phyloP scores from a whole-genome alignment of 2,113 vertebrate genomes.

The Marmota flaviventris region DNA sequence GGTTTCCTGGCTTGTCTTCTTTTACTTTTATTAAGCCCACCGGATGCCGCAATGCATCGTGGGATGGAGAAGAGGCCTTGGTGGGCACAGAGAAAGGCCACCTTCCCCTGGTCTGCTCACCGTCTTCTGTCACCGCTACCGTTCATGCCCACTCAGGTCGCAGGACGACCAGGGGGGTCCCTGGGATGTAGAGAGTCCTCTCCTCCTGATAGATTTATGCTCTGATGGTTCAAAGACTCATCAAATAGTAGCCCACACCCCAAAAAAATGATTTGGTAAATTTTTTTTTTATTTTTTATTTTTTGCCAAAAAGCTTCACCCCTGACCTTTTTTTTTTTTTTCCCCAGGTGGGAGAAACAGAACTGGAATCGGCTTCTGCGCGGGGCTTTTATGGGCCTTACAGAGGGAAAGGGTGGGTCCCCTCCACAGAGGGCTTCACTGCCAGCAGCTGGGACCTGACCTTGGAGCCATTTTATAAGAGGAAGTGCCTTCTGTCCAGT shows the following conservation, averaged over 20 bases:
- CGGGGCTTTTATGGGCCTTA: neutral
- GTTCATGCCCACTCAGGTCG: conserved; percentile 78
- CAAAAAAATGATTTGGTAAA: neutral
- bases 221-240: conserved; percentile 65
- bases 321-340: too few species aligned
- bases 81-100: conserved; percentile 6
- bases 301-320: neutral
- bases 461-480: neutral
- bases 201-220: conserved; percentile 86
- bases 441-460: neutral
- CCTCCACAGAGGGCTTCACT: neutral
- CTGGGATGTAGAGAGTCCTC: conserved; percentile 79
- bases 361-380: neutral
- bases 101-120: conserved; percentile 23
- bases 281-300: neutral
- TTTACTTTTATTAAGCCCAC: neutral
- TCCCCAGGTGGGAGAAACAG: neutral
- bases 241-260: conserved; percentile 7
- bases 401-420: too few species aligned
- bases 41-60: neutral
- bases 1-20: neutral
- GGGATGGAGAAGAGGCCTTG: neutral
- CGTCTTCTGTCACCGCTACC: conserved; percentile 56
- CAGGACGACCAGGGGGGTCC: neutral
- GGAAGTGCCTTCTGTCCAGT: neutral